These are phyloP conservation scores for Xenopus borealis DNA, from an alignment of 2,113 vertebrate species.

Conservation along the genomic window DNA sequence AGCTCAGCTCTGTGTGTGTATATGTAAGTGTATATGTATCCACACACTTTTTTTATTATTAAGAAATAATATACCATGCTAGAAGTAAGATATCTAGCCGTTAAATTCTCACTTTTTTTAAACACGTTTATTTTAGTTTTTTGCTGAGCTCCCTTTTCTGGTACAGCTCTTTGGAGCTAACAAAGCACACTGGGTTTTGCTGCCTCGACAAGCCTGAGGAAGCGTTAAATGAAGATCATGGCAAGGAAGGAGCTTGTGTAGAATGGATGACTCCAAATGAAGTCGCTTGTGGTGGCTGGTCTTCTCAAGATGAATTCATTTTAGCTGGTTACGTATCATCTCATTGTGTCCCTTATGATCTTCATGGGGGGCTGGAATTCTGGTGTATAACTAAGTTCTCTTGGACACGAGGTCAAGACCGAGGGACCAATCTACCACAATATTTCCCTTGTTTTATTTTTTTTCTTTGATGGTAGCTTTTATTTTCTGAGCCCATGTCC, in stretches of 20 bases:
- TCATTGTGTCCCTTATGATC: conserved; percentile 4
- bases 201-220: not conserved
- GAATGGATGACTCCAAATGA: conserved; percentile 18
- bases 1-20: not conserved
- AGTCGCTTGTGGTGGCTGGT: conserved; percentile 15
- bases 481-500: conserved; percentile 60
- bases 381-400: conserved; percentile 3
- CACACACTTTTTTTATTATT: no score
- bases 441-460: conserved; percentile 54
- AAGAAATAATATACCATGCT: no score
- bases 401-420: conserved; percentile 26
- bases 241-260: not conserved
- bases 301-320: conserved; percentile 7
- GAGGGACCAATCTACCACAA: conserved; percentile 29
- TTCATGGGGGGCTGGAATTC: conserved; percentile 59
- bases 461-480: conserved; percentile 57
- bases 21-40: no score
- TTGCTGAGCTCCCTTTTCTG: not conserved
- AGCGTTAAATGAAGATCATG: not conserved
- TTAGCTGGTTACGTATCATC: conserved; percentile 29
- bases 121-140: not conserved
- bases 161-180: not conserved
- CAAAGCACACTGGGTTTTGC: conserved; percentile 7
- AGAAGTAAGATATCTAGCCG: no score
- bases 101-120: not conserved